These are phyloP conservation scores for Cheilosia scutellata DNA, from an alignment of 2,888 invertebrate genomes.

Conservation along the genomic window DNA sequence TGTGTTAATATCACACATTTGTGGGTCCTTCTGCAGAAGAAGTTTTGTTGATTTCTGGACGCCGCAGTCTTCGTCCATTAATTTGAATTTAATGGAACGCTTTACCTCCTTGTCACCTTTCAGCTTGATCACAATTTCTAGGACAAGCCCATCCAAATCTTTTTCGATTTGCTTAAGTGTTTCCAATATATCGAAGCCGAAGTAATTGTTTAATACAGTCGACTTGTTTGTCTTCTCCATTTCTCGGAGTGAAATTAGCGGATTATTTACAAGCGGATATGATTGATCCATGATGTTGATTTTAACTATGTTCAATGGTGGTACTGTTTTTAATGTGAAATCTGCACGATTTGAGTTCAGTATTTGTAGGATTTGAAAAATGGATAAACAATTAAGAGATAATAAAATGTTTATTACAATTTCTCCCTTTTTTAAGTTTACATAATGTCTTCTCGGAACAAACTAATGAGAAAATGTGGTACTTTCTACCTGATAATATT, in stretches of 20 bases:
- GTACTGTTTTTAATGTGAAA: not conserved
- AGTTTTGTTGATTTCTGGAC: not conserved
- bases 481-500: not conserved
- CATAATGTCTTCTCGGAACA: no score
- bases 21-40: not conserved
- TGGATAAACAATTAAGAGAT: not conserved
- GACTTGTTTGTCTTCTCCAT: not conserved
- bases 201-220: not conserved
- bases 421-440: no score
- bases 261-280: not conserved
- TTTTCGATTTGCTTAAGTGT: constrained; percentile 16
- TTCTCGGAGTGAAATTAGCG: not conserved
- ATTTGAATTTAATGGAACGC: not conserved
- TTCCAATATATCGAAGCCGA: not conserved
- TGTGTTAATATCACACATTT: not conserved
- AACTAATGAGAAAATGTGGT: not conserved
- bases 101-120: not conserved
- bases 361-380: not conserved
- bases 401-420: no score
- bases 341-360: not conserved
- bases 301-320: not conserved
- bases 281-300: not conserved
- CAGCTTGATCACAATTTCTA: constrained; percentile 13
- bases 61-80: not conserved
- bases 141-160: constrained; percentile 1